Evolutionary conservation across 1,140 invertebrate genomes (phyloP).

Genomic region (Spodoptera frugiperda): DNA sequence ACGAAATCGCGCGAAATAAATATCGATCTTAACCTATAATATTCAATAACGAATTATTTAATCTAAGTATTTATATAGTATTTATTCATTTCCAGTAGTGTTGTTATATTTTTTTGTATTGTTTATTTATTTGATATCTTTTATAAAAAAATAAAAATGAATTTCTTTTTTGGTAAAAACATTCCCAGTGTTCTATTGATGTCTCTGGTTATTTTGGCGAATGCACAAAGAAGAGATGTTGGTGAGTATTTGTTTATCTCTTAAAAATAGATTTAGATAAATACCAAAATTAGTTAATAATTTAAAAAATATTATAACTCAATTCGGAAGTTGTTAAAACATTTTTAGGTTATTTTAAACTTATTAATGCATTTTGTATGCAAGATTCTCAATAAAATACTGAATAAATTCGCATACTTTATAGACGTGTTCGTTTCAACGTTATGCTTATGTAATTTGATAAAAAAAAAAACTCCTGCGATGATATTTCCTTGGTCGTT

Average conservation of each 20-base stretch:
- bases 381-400: too few relatives aligned
- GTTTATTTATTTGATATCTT: neutral
- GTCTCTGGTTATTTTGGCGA: conserved; percentile 74
- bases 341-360: too few relatives aligned
- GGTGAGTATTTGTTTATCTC: conserved; percentile 64
- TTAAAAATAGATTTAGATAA: neutral
- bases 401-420: neutral
- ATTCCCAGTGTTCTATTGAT: conserved; percentile 75
- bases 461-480: neutral
- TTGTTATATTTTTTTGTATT: conserved; percentile 52
- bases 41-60: conserved; percentile 56
- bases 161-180: conserved; percentile 67
- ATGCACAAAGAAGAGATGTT: conserved; percentile 78
- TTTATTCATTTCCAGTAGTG: conserved; percentile 27
- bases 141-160: conserved; percentile 61
- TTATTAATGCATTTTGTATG: too few relatives aligned
- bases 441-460: neutral
- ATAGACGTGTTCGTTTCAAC: neutral
- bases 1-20: conserved; percentile 70
- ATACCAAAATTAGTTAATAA: too few relatives aligned
- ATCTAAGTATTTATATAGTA: conserved; percentile 30
- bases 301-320: too few relatives aligned
- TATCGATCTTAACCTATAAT: conserved; percentile 70
- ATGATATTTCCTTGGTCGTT: neutral
- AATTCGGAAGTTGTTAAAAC: too few relatives aligned